phyloP scores from a whole-genome alignment of 2,797 vertebrate genomes.

The Melanotaenia parkinsoni region DNA sequence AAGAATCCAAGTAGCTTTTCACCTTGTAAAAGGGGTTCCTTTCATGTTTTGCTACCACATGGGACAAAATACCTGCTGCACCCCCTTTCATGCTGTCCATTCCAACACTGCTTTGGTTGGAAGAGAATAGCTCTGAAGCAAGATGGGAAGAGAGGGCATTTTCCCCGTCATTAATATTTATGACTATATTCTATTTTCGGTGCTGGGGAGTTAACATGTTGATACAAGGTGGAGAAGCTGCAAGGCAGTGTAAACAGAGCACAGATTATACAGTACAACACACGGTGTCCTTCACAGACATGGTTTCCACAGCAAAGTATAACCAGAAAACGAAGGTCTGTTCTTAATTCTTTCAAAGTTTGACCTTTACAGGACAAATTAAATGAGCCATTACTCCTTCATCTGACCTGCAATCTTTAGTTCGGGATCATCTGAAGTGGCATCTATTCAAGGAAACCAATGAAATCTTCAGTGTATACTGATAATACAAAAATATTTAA shows the following conservation, averaged over 20 bases:
- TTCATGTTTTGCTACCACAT: not conserved
- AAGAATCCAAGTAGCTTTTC: too few species aligned
- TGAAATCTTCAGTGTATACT: too few species aligned
- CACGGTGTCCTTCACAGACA: not conserved
- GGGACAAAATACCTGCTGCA: not conserved
- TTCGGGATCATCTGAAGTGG: too few species aligned
- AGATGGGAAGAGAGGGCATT: conserved; percentile 3
- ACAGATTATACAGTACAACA: not conserved
- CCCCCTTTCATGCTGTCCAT: not conserved
- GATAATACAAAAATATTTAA: too few species aligned
- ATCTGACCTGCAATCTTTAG: not conserved
- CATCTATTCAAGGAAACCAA: too few species aligned
- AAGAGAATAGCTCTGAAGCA: not conserved
- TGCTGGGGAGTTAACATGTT: conserved; percentile 7
- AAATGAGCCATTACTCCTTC: not conserved
- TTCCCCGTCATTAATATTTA: not conserved
- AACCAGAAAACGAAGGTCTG: too few species aligned
- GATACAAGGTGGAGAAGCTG: conserved; percentile 12
- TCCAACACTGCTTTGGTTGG: not conserved
- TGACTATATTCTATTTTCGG: not conserved
- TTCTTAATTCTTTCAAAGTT: not conserved
- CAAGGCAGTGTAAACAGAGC: conserved; percentile 24
- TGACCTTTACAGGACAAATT: not conserved
- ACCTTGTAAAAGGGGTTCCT: not conserved
- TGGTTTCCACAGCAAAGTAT: not conserved